These are phyloP conservation scores for Mastigias papua DNA, from an alignment of 30 jellyfish, hydroid and myxozoan genomes.

Conservation along the genomic window DNA sequence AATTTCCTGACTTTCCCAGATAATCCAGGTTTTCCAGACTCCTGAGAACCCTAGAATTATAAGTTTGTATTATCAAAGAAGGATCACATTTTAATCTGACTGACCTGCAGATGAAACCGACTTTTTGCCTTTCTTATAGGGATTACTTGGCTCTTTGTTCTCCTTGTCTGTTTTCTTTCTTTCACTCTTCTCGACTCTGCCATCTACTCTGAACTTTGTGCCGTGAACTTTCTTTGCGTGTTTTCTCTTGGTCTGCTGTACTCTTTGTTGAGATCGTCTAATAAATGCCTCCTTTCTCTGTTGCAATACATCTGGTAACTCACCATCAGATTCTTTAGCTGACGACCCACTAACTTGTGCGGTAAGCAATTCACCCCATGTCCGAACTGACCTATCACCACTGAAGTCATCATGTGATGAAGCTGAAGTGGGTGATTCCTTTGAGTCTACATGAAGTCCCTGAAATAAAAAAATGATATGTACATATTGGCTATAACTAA, in stretches of 20 bases:
- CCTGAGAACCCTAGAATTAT: no score
- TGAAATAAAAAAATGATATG: background rate
- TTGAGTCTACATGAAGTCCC: background rate
- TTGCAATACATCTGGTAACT: constrained; percentile 24
- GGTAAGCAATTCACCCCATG: constrained; percentile 44
- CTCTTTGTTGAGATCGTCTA: constrained; percentile 44
- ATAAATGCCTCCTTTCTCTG: constrained; percentile 16
- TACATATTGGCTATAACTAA: background rate
- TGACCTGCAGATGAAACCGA: background rate
- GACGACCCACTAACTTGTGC: constrained; percentile 37
- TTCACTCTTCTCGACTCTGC: constrained; percentile 10
- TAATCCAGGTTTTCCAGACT: no score
- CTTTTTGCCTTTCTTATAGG: background rate
- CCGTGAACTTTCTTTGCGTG: background rate
- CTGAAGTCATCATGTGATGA: background rate
- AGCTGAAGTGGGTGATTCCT: constrained; percentile 10
- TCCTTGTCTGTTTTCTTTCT: constrained; percentile 13
- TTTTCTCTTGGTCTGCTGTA: constrained; percentile 25
- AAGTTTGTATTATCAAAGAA: no score
- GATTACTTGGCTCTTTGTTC: background rate
- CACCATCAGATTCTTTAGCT: constrained; percentile 57
- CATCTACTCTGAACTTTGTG: constrained; percentile 49
- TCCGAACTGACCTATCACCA: background rate
- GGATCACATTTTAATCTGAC: no score
- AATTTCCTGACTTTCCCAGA: no score